Evolutionary conservation across 1,140 invertebrate species (phyloP), one percentile per base, ranked within the genome.

Genomic region (Hyles euphorbiae): DNA sequence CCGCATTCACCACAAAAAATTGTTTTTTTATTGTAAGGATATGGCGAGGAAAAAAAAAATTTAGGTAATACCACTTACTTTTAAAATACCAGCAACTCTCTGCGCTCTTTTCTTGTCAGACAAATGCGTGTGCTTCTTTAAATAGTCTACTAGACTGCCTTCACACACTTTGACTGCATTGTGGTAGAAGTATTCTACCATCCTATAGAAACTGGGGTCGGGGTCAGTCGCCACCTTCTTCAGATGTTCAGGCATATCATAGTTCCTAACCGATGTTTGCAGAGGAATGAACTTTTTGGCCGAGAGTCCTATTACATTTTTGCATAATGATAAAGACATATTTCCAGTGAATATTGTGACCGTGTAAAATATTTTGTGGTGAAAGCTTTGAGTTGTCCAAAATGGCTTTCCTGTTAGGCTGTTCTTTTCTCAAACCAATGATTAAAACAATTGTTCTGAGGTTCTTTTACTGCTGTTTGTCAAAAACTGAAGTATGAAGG

Each of bases 171-270:
- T 80, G 55, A 93, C 93, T 0, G 93, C 93, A 51, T 87, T 79
- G 74, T 95, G 94, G 63, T 94, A 93, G 74, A 92, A 94, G 74
- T 93, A 95, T 56, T 94, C 92, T 0, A 94, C 93, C 91, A 94
- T 95, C 45, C 92, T 89, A 63, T 92, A 94, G 73, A 95, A 93
- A 22, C 90, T 89, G 0, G 94, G 94, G 60, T 94, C 90, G 32
- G 93, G 90, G 11, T 93, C 91, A 3, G 90, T 89, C 46, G 84
- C 90, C 1, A 94, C 89, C 12, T 90, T 84, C 53, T 87, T 67
- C 12, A 94, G 81, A 49, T 91, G 65, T 34, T 92, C 89, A 0
- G 94, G 93, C 22, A 95, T 93, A 64, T 92, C 79, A 66, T 92
- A 82, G 36, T 65, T 36, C 34, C 78, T 66, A 0, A 73, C 56